Base-by-base conservation (phyloP, 2,797 vertebrate species). In the Acipenser oxyrinchus region DNA sequence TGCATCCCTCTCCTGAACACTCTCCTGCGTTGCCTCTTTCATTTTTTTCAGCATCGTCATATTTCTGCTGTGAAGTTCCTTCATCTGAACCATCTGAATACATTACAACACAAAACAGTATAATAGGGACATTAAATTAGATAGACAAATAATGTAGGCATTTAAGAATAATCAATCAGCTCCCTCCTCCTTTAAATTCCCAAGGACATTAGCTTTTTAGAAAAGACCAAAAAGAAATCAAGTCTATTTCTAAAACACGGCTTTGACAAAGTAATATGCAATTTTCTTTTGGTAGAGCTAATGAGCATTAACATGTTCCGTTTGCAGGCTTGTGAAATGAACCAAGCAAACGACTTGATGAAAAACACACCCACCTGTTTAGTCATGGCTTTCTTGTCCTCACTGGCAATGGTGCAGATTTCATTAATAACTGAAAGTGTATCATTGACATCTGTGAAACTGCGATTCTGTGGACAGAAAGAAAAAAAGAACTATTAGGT, bases 1-100 rank as follows among this genome's bases (percentile, higher is more conserved):
- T 62, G 85, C 77, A 7, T 90, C 82, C 67, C 60, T 85, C 71
- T 94, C 82, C 60, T 77, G 80, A 68, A 89, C 72, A 77, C 83
- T 83, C 58, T 77, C 82, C 78, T 75, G 80, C 51, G 89, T 82
- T 70, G 90, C 94, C 75, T 84, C 71, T 6, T 74, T 78, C 77
- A 88, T 74, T 13, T 63, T 79, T 6, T 68, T 72, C 61, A 92
- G 82, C 0, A 74, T 65, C 3, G 78, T 76, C 73, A 70, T 80
- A 49, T 86, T 85, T 69, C 76, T 88, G 0, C 75, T 79, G 52
- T 84, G 76, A 60, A 94, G 62, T 62, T 73, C 72, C 69, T 75
- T 84, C 77, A 79, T 76, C 69, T 78, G 79, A 53, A 69, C 69
- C 71, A 69, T 77, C 93, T 94, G 72, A 1, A 6, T 37, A 37